Evolutionary conservation across 2,888 invertebrate species (phyloP).

Genomic region (Macrosoma leucophasiata): DNA sequence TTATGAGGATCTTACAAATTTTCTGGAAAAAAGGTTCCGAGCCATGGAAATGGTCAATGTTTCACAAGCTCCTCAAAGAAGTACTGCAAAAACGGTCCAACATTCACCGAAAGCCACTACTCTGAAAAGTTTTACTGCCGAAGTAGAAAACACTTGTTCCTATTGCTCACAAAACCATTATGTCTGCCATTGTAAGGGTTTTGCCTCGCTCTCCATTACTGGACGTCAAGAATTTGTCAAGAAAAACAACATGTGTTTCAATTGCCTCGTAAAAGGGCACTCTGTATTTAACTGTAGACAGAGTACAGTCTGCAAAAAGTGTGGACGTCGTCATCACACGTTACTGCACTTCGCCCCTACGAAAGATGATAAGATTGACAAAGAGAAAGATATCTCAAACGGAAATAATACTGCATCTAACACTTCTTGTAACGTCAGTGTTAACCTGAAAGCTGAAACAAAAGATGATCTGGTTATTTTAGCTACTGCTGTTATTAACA

Average conservation of each 20-base stretch:
- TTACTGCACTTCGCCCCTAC: too few relatives aligned
- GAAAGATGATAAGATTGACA: too few relatives aligned
- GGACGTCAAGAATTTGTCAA: conserved; percentile 19
- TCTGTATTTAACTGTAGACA: too few relatives aligned
- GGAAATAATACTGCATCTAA: too few relatives aligned
- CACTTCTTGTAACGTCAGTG: too few relatives aligned
- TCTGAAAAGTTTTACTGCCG: too few relatives aligned
- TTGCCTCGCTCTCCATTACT: conserved; percentile 9
- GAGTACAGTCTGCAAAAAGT: conserved; percentile 24
- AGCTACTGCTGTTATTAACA: conserved; percentile 18
- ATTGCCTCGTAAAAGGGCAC: conserved; percentile 21
- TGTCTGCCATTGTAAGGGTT: conserved; percentile 22
- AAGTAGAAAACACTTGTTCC: conserved; percentile 11
- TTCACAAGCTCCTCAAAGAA: conserved; percentile 1
- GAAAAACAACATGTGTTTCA: conserved; percentile 21
- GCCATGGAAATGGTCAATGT: conserved; percentile 17
- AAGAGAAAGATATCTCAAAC: too few relatives aligned
- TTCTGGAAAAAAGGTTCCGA: conserved; percentile 20
- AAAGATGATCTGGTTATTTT: conserved; percentile 12
- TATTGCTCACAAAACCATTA: conserved; percentile 19
- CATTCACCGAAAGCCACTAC: too few relatives aligned
- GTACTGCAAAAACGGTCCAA: conserved; percentile 1
- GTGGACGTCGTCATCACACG: conserved; percentile 23
- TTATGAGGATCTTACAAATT: conserved; percentile 9
- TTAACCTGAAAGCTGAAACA: conserved; percentile 19